Percentiles rank a stretch among this genome's conserved stretches.
Evolutionary conservation across 2,113 vertebrate genomes (phyloP).

Genomic region (Pseudorhombus dupliciocellatus): DNA sequence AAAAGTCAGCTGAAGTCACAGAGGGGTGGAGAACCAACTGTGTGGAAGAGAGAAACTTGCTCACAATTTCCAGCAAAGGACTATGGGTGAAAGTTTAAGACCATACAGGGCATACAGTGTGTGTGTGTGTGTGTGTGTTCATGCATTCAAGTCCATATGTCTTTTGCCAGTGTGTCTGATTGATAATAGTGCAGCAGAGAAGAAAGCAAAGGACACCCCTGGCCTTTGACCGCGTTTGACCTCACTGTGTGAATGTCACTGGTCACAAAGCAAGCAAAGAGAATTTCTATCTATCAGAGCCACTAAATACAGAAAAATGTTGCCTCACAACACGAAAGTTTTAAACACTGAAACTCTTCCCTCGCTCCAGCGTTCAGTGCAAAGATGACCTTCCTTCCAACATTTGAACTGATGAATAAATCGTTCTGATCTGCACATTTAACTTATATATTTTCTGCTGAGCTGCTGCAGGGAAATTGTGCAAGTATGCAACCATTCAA

Average conservation of each 20-base stretch:
- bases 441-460: not conserved
- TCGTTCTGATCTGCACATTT: not conserved
- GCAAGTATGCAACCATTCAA: not conserved
- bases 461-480: not conserved
- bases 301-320: conserved; percentile 34
- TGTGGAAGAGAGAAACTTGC: conserved; percentile 63
- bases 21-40: conserved; percentile 52
- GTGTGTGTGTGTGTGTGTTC: conserved; percentile 23
- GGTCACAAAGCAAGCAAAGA: conserved; percentile 37
- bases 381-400: not conserved
- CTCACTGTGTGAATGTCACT: conserved; percentile 50
- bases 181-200: conserved; percentile 47
- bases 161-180: conserved; percentile 33
- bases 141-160: conserved; percentile 28
- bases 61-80: conserved; percentile 56
- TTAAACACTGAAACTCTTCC: not conserved
- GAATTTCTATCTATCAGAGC: conserved; percentile 13
- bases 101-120: not conserved
- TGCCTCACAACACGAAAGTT: not conserved
- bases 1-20: conserved; percentile 63
- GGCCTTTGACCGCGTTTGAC: conserved; percentile 54
- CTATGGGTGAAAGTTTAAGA: conserved; percentile 25
- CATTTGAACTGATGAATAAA: conserved; percentile 2
- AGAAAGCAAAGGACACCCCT: conserved; percentile 53
- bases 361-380: not conserved